Base-by-base conservation (phyloP, 2,113 vertebrate species). In the Ochotona princeps region DNA sequence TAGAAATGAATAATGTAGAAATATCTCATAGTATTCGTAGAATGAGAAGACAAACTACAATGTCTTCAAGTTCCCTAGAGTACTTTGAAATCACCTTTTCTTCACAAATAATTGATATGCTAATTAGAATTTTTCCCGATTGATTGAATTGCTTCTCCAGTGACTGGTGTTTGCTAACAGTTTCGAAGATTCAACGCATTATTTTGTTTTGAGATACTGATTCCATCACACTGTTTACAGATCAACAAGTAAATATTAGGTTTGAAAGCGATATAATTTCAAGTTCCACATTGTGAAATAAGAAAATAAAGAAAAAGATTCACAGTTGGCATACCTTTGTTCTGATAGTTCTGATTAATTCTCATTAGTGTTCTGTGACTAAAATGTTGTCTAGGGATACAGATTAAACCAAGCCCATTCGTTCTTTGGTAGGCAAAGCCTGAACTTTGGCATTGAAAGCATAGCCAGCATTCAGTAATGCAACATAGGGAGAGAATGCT, bases 41-140 rank as follows among this genome's bases (percentile, higher is more conserved):
- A 97, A 70, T 67, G 70, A 89, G 66, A 94, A 87, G 78, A 87
- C 86, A 96, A 89, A 91, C 85, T 93, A 66, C 18, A 84, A 63
- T 78, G 51, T 85, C 82, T 89, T 74, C 65, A 80, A 87, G 44
- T 90, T 96, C 76, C 73, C 92, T 87, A 18, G 75, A 78, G 82
- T 88, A 88, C 61, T 92, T 73, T 91, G 89, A 60, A 95, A 94
- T 84, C 91, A 95, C 83, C 78, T 94, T 96, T 94, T 95, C 93
- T 82, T 96, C 80, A 66, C 70, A 92, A 94, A 97, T 89, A 93
- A 95, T 96, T 95, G 94, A 84, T 92, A 96, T 94, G 94, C 67
- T 94, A 96, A 97, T 97, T 97, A 85, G 73, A 95, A 97, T 78
- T 90, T 66, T 54, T 83, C 76, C 94, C 65, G 74, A 87, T 84